Base-by-base conservation (phyloP, 1,140 invertebrate species). In the Drosophila guanche region DNA sequence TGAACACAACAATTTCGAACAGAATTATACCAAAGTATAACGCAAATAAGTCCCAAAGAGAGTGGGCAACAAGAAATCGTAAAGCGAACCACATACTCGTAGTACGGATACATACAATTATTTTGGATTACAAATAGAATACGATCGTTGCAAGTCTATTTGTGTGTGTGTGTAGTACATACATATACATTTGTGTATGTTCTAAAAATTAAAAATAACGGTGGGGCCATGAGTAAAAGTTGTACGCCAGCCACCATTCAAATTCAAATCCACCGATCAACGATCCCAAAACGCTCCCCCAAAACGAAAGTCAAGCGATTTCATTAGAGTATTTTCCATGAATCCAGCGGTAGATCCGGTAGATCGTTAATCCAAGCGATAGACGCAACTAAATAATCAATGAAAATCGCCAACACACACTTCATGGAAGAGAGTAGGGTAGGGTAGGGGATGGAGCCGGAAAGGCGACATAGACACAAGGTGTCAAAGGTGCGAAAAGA, bases 121-220 rank as follows among this genome's bases (percentile, higher is more conserved):
- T 85, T 84, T 85, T 85, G 80, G 80, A 85, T 85, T 85, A 85
- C 80, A 85, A 85, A 85, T 85, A 86, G 80, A 85, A 85, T 86
- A 85, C 80, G 80, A 85, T 77, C 81, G 81, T 84, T 83, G 70
- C 60, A 75, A 78, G 74, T 69, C 52, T 60, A 16, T 67, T 45
- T 47, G 46, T 43, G 10, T 50, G 22, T 68, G 5, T 50, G 40
- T 46, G 27, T 65, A 45, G 62, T 73, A 53, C 27, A 57, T 37
- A 52, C 52, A 53, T 37, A 37, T 56, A 53, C 23, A 12, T 62
- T 42, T 68, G 50, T 62, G 48, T 68, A 79, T 68, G 56, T 56
- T 65, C 54, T 72, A 80, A 71, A 76, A 81, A 73, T 83, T 81
- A 81, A 83, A 83, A 83, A 83, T 83, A 78, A 62, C 79, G 79